Base-by-base conservation (phyloP, 2,797 vertebrate genomes). In the Urophycis tenuis region DNA sequence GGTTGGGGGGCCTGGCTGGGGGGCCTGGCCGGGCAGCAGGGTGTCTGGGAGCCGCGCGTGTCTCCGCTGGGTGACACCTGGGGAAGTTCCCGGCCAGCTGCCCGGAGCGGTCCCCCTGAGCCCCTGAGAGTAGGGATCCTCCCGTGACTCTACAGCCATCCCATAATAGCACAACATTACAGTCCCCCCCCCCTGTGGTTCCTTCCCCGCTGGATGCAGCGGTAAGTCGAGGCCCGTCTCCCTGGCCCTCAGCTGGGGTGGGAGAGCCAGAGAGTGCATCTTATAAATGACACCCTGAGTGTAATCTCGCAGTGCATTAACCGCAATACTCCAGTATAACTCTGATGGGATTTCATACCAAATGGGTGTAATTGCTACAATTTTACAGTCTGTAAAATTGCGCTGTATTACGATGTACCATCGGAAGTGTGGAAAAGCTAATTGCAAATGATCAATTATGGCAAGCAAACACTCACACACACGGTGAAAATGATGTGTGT, bases 381-480 rank as follows among this genome's bases (percentile, higher is more conserved):
- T 67, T 67, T 67, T 67, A 67, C 60, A 67, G 60, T 67, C 60
- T 10, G 53, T 64, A 29, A 67, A 67, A 67, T 67, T 67, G 60
- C 25, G 60, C 5, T n/a, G 25, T 29, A 67, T 67, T 29, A 67
- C 12, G 60, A 29, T 67, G 60, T 67, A 29, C 60, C 8, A 60
- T 25, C 5, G 22, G n/a, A 60, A 60, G 53, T 60, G 53, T 60
- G 60, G 60, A 29, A 29, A 29, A 67, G 60, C 60, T 67, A 29
- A 67, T 67, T 67, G 25, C 60, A 67, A 67, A 29, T 67, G 60
- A 67, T 67, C 25, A 67, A 67, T 29, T 67, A 29, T 67, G 53
- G 53, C 53, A 25, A 22, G 8, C 53, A 60, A 1, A 25, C 53
- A n/a, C 53, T 8, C 22, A 60, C 22, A 60, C 53, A 60, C 53